A percentile compares a stretch with the other conserved stretches of the same genome.
Evolutionary conservation across 2,888 invertebrate species (phyloP).

Genomic region (Branchipolynoe longqiensis): DNA sequence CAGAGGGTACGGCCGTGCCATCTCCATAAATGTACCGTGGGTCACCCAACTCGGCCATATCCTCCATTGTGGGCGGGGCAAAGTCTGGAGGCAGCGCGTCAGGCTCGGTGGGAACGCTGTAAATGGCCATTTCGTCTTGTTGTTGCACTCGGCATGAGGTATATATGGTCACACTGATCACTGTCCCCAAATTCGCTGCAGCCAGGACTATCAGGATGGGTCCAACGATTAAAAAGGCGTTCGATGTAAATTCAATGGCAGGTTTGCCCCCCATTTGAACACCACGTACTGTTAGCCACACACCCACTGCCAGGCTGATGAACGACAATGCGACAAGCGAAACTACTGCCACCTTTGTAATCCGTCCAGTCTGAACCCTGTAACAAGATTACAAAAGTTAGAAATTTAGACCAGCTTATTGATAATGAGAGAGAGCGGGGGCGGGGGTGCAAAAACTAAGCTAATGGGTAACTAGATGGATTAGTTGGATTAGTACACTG

Average conservation of each 20-base stretch:
- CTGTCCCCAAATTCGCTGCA: not conserved
- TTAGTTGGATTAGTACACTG: too few relatives aligned
- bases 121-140: slow-evolving; percentile 4
- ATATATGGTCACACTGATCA: not conserved
- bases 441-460: too few relatives aligned
- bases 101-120: not conserved
- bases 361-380: too few relatives aligned
- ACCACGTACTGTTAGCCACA: not conserved
- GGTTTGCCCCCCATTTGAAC: not conserved
- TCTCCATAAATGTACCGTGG: not conserved
- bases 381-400: too few relatives aligned
- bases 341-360: too few relatives aligned
- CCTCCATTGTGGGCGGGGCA: slow-evolving; percentile 22
- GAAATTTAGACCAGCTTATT: too few relatives aligned
- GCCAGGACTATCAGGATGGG: not conserved
- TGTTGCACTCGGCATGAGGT: not conserved
- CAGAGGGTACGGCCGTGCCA: not conserved
- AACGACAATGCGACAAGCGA: not conserved
- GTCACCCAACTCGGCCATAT: not conserved
- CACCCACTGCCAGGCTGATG: not conserved
- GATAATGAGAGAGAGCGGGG: too few relatives aligned
- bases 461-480: too few relatives aligned
- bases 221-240: not conserved
- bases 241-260: too few relatives aligned
- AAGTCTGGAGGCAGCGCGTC: not conserved